These are phyloP conservation scores for Monodelphis domestica DNA, from an alignment of 2,797 vertebrate genomes.

Conservation along the genomic window DNA sequence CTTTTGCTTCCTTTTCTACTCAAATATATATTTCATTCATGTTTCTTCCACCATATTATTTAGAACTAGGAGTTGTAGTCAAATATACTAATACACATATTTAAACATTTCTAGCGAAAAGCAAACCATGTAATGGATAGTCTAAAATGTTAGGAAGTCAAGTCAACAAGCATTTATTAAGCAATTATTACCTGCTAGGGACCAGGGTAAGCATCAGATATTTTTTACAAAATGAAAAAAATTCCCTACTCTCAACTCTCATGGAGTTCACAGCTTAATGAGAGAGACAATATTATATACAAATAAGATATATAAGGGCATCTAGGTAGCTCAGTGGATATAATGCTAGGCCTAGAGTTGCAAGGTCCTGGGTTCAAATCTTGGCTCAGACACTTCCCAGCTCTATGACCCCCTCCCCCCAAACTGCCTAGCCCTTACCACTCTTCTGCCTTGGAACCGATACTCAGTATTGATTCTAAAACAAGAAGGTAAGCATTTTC, in stretches of 20 bases:
- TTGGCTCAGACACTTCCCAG: too few relatives aligned
- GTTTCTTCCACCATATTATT: constrained; percentile 7
- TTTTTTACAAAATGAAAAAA: not conserved
- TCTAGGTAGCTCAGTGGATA: too few relatives aligned
- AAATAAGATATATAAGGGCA: not conserved
- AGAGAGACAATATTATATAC: not conserved
- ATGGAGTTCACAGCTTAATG: not conserved
- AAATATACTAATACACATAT: not conserved
- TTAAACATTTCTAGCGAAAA: not conserved
- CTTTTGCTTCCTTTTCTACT: not conserved
- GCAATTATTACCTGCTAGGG: not conserved
- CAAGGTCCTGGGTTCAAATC: too few relatives aligned
- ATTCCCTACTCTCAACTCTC: not conserved
- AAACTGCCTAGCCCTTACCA: too few relatives aligned
- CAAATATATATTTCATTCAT: constrained; percentile 2
- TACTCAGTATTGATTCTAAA: too few relatives aligned
- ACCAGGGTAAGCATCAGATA: not conserved
- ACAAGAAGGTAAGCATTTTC: too few relatives aligned
- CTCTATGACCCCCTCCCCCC: too few relatives aligned
- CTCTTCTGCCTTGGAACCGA: too few relatives aligned
- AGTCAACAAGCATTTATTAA: not conserved
- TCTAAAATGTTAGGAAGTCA: constrained; percentile 20
- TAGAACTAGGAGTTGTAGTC: constrained; percentile 22
- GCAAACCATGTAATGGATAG: constrained; percentile 1
- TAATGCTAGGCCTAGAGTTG: too few relatives aligned